A percentile compares a stretch with the other conserved stretches of the same genome.
These are phyloP conservation scores for Sturmia bella DNA, from an alignment of 2,888 invertebrate genomes.

Conservation along the genomic window DNA sequence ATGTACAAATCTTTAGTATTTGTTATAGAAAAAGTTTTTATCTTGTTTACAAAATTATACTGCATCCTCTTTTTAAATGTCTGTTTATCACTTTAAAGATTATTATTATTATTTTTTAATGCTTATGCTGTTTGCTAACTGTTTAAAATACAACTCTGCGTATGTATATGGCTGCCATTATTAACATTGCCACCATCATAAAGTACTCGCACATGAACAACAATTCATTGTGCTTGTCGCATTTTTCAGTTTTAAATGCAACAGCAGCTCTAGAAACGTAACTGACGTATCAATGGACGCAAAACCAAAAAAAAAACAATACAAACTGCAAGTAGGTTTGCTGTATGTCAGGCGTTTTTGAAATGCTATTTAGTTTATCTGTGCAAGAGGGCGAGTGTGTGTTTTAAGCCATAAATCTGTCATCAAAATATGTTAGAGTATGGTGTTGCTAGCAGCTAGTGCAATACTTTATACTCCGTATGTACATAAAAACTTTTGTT, in stretches of 20 bases:
- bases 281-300: conserved; percentile 16
- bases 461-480: conserved; percentile 2
- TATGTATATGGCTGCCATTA: conserved; percentile 35
- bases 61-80: no score
- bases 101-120: neutral
- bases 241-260: conserved; percentile 32
- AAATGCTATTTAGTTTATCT: conserved; percentile 36
- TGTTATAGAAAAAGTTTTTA: no score
- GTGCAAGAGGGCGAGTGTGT: neutral
- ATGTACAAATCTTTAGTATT: no score
- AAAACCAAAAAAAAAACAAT: conserved; percentile 25
- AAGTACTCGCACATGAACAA: conserved; percentile 5
- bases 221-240: conserved; percentile 12
- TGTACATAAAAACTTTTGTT: neutral
- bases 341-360: conserved; percentile 39
- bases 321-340: conserved; percentile 44
- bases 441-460: conserved; percentile 4
- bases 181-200: conserved; percentile 40
- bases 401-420: conserved; percentile 60
- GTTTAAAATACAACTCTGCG: conserved; percentile 1
- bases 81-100: neutral
- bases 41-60: no score
- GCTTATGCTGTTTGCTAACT: neutral
- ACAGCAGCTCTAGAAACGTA: conserved; percentile 20
- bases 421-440: conserved; percentile 60